These are phyloP conservation scores for Pocillopora meandrina DNA, from an alignment of 92 coral and sea anemone species.

Conservation along the genomic window DNA sequence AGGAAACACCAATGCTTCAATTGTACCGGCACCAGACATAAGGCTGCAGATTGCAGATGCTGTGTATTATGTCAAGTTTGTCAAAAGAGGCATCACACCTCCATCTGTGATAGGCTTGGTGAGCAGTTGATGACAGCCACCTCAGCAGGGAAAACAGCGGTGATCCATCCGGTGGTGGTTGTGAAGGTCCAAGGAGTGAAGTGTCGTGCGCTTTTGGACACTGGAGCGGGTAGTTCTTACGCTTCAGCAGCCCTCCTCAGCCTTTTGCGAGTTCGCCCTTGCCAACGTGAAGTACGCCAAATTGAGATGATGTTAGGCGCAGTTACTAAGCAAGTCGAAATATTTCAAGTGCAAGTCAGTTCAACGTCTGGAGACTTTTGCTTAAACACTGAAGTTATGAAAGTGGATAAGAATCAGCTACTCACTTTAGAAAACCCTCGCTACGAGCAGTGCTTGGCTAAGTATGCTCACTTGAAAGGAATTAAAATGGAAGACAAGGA, in stretches of 20 bases:
- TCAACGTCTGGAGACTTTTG: conserved; percentile 24
- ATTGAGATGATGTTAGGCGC: too few relatives aligned
- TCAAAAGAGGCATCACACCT: too few relatives aligned
- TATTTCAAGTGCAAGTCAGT: conserved; percentile 26
- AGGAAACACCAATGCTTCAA: conserved; percentile 7
- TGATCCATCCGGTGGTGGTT: too few relatives aligned
- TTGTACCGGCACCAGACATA: conserved; percentile 3
- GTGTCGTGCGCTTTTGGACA: too few relatives aligned
- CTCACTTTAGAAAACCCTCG: conserved; percentile 19
- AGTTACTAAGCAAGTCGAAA: conserved; percentile 4
- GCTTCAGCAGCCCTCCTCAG: too few relatives aligned
- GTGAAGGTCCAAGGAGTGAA: too few relatives aligned
- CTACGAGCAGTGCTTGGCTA: conserved; percentile 23
- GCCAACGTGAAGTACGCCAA: too few relatives aligned
- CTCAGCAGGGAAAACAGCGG: too few relatives aligned
- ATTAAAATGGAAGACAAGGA: conserved; percentile 26
- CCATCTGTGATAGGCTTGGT: too few relatives aligned
- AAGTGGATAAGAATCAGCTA: conserved; percentile 26
- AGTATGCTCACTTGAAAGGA: conserved; percentile 10
- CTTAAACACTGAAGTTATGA: conserved; percentile 21
- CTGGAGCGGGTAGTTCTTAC: conserved; percentile 20
- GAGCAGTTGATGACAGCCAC: too few relatives aligned
- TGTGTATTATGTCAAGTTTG: too few relatives aligned
- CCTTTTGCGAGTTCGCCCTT: too few relatives aligned
- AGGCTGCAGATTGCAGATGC: not conserved